Conservation (phyloP, 2,888 invertebrate species). For the Timema podura region DNA sequence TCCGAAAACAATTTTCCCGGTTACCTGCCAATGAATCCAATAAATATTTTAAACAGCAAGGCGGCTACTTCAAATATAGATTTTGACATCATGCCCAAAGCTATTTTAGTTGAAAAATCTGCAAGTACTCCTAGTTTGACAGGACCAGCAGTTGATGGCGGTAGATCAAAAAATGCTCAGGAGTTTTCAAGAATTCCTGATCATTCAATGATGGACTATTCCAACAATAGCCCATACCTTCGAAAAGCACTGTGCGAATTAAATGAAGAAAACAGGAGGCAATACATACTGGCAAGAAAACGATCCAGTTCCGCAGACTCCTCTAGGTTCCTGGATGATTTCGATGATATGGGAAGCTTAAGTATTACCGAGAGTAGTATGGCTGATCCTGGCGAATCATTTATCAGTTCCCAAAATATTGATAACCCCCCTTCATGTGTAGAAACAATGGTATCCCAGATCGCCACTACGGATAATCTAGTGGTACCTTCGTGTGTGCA, state of each 20-base stretch:
- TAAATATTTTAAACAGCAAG: constrained; percentile 51
- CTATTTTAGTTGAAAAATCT: constrained; percentile 55
- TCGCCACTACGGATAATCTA: too few species aligned
- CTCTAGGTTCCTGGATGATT: constrained; percentile 60
- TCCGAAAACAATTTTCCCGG: constrained; percentile 50
- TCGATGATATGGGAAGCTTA: constrained; percentile 55
- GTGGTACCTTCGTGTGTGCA: too few species aligned
- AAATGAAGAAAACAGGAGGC: constrained; percentile 44
- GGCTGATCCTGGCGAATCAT: too few species aligned
- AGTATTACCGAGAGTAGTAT: constrained; percentile 45
- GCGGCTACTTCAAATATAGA: constrained; percentile 41
- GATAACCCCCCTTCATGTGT: too few species aligned
- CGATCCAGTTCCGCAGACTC: constrained; percentile 73
- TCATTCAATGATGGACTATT: constrained; percentile 51
- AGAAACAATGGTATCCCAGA: too few species aligned
- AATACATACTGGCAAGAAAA: constrained; percentile 49
- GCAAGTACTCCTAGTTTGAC: constrained; percentile 68
- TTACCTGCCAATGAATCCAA: constrained; percentile 73
- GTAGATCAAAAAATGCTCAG: constrained; percentile 43
- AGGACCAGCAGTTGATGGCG: constrained; percentile 46
- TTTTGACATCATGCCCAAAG: constrained; percentile 46
- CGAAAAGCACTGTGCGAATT: constrained; percentile 48
- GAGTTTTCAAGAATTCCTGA: constrained; percentile 49
- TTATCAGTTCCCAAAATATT: too few species aligned
- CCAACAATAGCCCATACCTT: constrained; percentile 52